Percentiles rank a stretch among this genome's conserved stretches.
Evolutionary conservation across 2,113 vertebrate species (phyloP).

Genomic region (Nymphicus hollandicus): DNA sequence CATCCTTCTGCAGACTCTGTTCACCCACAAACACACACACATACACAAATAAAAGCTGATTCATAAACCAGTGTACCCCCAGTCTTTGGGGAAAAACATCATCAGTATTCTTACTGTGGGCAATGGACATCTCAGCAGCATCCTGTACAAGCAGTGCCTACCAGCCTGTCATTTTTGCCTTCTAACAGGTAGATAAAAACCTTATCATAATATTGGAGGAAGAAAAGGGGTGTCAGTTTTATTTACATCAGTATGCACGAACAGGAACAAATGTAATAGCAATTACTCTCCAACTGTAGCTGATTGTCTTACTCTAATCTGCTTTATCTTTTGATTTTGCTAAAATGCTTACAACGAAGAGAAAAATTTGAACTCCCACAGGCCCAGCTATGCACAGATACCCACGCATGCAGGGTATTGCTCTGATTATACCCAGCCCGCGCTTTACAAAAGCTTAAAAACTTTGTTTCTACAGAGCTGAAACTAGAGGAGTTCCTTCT

Average conservation of each 20-base stretch:
- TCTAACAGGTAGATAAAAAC: not conserved
- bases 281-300: not conserved
- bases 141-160: fast-evolving
- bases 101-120: not conserved
- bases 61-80: not conserved
- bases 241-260: not conserved
- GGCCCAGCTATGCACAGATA: not conserved
- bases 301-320: not conserved
- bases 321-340: not conserved
- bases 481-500: not conserved
- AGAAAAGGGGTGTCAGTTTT: not conserved
- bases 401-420: not conserved
- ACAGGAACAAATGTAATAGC: not conserved
- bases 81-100: not conserved
- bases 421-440: not conserved
- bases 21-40: not conserved
- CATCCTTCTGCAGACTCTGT: not conserved
- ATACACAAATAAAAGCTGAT: not conserved
- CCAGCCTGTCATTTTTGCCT: not conserved
- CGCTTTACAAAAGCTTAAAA: not conserved
- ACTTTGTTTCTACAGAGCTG: not conserved
- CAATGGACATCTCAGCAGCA: not conserved
- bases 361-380: not conserved
- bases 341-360: fast-evolving
- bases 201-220: not conserved